phyloP scores from a whole-genome alignment of 2,113 vertebrate species.

The Oncorhynchus gorbuscha region DNA sequence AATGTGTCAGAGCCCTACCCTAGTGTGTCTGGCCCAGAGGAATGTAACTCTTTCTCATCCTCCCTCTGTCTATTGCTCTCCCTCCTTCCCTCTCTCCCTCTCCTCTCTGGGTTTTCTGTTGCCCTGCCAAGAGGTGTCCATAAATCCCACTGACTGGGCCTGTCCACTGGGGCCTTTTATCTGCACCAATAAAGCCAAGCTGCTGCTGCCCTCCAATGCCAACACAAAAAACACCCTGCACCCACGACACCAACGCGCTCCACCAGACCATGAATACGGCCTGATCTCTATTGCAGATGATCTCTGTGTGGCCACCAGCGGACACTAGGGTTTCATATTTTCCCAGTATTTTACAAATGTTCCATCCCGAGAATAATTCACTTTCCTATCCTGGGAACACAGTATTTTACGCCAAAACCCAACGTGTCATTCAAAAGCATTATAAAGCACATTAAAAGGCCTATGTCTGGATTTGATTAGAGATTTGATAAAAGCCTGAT shows the following conservation, averaged over 20 bases:
- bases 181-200: constrained; percentile 44
- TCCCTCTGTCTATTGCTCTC: neutral
- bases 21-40: neutral
- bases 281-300: constrained; percentile 35
- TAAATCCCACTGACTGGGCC: constrained; percentile 44
- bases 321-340: neutral
- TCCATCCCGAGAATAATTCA: too few species aligned
- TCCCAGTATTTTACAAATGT: too few species aligned
- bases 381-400: too few species aligned
- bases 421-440: too few species aligned
- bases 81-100: neutral
- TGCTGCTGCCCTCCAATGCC: constrained; percentile 40
- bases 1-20: neutral
- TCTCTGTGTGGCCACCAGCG: neutral
- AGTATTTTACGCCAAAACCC: too few species aligned
- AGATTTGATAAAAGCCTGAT: too few species aligned
- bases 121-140: constrained; percentile 31
- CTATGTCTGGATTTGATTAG: too few species aligned
- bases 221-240: constrained; percentile 29
- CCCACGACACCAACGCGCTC: neutral
- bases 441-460: too few species aligned
- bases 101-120: neutral
- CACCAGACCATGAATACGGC: neutral
- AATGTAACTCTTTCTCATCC: neutral
- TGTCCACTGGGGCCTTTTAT: constrained; percentile 51